Conservation (phyloP, 2,888 invertebrate species). For the Tipula confusa region DNA sequence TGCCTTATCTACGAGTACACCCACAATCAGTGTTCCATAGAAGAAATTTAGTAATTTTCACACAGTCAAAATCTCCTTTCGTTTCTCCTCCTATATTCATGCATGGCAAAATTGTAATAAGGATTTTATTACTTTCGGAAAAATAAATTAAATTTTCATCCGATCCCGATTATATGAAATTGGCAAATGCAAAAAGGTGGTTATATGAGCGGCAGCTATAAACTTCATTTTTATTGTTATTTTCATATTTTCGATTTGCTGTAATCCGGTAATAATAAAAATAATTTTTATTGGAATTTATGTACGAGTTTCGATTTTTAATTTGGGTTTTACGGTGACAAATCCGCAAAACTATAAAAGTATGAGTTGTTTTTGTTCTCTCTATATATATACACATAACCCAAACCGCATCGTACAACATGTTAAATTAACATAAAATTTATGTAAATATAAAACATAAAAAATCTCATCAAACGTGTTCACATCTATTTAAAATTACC, state of each 20-base stretch:
- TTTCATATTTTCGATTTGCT: neutral
- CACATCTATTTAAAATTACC: neutral
- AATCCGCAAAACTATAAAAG: neutral
- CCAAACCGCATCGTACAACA: no score
- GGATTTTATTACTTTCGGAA: neutral
- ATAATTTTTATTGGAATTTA: no score
- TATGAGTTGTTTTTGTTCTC: no score
- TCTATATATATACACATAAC: neutral
- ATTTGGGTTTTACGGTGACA: neutral
- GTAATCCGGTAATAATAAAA: neutral
- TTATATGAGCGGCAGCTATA: neutral
- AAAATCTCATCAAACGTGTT: neutral
- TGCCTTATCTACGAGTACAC: neutral
- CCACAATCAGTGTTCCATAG: neutral
- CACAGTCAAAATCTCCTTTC: neutral
- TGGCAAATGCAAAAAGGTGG: no score
- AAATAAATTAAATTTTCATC: neutral
- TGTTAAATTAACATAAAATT: neutral
- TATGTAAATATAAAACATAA: neutral
- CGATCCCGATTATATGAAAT: neutral
- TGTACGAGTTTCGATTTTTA: neutral
- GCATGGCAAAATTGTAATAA: neutral
- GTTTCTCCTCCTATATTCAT: neutral
- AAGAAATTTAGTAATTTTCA: neutral
- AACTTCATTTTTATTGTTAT: neutral